Evolutionary conservation across 2,888 invertebrate genomes (phyloP), one percentile per base, ranked within the genome.

Genomic region (Lochmaea capreae): DNA sequence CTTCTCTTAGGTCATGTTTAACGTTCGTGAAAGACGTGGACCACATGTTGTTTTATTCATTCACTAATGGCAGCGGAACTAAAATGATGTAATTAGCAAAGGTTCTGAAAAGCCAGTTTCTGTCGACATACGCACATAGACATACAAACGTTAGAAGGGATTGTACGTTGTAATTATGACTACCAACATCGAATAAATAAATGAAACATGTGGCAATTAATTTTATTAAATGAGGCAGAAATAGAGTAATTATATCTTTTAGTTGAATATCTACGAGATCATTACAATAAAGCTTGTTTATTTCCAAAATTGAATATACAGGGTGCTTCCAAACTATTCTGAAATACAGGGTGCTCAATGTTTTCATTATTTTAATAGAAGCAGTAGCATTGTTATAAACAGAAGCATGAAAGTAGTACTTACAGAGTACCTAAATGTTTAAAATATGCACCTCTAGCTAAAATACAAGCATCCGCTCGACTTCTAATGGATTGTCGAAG

Each of bases 51-150:
- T 43, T 63, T 63, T 63, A 63, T 63, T 63, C 62, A 43, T 63
- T 63, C 62, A 63, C 42, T 63, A 63, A 39, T 63, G 18, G 14
- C 62, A 43, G 62, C 43, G 62, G 62, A 63, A 63, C 62, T 63
- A 63, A 63, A 63, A 63, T 63, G 62, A 63, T 63, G 43, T 63
- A 63, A 63, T 63, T 63, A 63, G 62, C 62, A 63, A 62, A n/a
- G 39, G 33, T 39, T 62, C 10, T 62, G 33, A 62, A 39, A 62
- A 62, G 62, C 43, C 62, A 42, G 33, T 33, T 63, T 42, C 62
- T 42, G 18, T 42, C 62, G 54, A 54, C 54, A 16, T n/a, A 54
- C 8, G 54, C 18, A 54, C 16, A 16, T 18, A n/a, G n/a, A n/a
- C n/a, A n/a, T 6, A 54, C 18, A 16, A 54, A 54, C 54, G 11